These are phyloP conservation scores for Circaetus cinerascens DNA, from an alignment of 2,113 vertebrate species.

Conservation along the genomic window DNA sequence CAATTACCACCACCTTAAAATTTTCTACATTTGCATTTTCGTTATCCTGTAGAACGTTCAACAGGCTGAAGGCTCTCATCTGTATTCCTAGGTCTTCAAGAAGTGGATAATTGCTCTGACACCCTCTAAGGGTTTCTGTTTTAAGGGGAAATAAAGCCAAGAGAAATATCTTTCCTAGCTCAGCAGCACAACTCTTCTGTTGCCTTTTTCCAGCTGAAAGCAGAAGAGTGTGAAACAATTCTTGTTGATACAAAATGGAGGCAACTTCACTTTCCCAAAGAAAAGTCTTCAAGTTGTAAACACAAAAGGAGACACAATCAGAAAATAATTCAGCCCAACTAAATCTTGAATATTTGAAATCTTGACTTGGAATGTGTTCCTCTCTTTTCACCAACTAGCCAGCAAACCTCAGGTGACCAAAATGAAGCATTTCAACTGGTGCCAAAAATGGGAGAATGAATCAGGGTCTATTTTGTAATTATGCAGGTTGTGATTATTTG, in stretches of 20 bases:
- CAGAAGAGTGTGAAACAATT: neutral
- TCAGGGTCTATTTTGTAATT: neutral
- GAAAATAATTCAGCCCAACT: neutral
- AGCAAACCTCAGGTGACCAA: neutral
- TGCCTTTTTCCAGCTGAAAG: neutral
- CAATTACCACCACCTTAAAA: neutral
- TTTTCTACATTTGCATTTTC: neutral
- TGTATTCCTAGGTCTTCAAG: neutral
- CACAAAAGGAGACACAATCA: neutral
- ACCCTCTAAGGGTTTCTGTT: neutral
- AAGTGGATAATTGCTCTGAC: neutral
- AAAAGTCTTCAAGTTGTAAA: neutral
- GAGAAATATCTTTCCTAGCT: neutral
- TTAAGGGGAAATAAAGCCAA: neutral
- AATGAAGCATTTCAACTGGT: neutral
- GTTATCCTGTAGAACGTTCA: neutral
- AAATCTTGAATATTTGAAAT: neutral
- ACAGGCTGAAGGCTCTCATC: neutral
- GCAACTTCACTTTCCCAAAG: neutral
- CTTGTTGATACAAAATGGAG: neutral
- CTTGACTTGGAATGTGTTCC: neutral
- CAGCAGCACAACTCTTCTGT: neutral
- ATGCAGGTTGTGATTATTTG: neutral
- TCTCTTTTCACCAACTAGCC: neutral
- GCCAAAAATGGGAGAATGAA: neutral